phyloP scores from a whole-genome alignment of 1,140 invertebrate genomes.

The Cotesia chilonis region DNA sequence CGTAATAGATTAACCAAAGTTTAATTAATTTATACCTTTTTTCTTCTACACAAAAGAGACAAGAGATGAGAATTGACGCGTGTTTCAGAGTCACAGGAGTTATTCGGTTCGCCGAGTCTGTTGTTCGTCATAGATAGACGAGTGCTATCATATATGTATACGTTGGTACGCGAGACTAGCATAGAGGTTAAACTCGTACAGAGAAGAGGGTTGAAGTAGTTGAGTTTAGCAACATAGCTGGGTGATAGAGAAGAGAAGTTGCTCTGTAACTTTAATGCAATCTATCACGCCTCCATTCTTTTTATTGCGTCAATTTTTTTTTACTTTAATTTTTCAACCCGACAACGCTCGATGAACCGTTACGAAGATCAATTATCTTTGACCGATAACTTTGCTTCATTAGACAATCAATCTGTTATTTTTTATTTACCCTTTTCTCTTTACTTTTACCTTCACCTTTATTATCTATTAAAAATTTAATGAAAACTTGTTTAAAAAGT shows the following conservation, averaged over 20 bases:
- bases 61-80: too few species aligned
- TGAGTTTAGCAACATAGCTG: conserved; percentile 18
- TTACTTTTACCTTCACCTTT: conserved; percentile 14
- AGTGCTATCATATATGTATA: too few species aligned
- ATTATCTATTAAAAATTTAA: not conserved
- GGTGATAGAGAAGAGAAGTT: conserved; percentile 37
- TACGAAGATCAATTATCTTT: conserved; percentile 55
- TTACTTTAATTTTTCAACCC: conserved; percentile 16
- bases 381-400: conserved; percentile 42
- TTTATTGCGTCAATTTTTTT: conserved; percentile 32
- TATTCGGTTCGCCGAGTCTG: too few species aligned
- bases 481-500: too few species aligned
- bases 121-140: too few species aligned
- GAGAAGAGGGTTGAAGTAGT: conserved; percentile 27
- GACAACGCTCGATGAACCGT: conserved; percentile 40
- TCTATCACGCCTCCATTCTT: conserved; percentile 58
- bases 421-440: conserved; percentile 13
- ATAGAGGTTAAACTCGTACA: conserved; percentile 36
- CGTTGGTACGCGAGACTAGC: not conserved
- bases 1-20: too few species aligned
- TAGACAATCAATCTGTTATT: conserved; percentile 14
- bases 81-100: too few species aligned
- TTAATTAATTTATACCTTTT: too few species aligned
- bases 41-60: too few species aligned
- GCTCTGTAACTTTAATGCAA: conserved; percentile 56